Evolutionary conservation across 2,113 vertebrate genomes (phyloP).

Genomic region (Plecotus auritus): DNA sequence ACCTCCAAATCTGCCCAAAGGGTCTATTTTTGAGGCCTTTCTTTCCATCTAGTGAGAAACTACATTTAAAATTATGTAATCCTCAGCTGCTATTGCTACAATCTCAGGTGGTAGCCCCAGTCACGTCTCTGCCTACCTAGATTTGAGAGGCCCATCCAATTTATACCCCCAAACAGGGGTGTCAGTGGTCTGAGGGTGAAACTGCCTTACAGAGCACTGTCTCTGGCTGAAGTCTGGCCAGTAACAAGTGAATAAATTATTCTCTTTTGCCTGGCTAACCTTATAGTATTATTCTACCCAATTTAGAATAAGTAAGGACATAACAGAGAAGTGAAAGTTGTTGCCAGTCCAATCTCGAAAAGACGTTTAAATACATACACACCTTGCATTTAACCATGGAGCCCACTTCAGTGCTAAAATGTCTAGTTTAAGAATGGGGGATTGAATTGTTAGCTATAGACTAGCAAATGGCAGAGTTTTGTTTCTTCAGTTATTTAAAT

Average conservation of each 20-base stretch:
- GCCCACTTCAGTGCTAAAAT: background rate
- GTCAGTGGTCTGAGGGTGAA: background rate
- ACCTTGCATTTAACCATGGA: background rate
- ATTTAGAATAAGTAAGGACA: background rate
- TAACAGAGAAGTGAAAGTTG: background rate
- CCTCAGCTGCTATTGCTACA: background rate
- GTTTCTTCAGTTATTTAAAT: background rate
- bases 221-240: background rate
- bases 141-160: background rate
- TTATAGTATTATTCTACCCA: background rate
- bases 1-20: background rate
- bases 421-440: background rate
- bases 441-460: background rate
- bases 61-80: background rate
- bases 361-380: background rate
- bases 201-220: background rate
- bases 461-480: background rate
- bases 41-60: background rate
- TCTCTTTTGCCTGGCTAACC: background rate
- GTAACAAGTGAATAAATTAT: background rate
- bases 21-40: background rate
- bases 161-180: too few relatives aligned
- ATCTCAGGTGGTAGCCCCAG: background rate
- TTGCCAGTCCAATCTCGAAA: background rate
- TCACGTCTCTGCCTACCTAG: background rate